Evolutionary conservation across 2,113 vertebrate genomes (phyloP).

Genomic region (Rhipidura dahli): DNA sequence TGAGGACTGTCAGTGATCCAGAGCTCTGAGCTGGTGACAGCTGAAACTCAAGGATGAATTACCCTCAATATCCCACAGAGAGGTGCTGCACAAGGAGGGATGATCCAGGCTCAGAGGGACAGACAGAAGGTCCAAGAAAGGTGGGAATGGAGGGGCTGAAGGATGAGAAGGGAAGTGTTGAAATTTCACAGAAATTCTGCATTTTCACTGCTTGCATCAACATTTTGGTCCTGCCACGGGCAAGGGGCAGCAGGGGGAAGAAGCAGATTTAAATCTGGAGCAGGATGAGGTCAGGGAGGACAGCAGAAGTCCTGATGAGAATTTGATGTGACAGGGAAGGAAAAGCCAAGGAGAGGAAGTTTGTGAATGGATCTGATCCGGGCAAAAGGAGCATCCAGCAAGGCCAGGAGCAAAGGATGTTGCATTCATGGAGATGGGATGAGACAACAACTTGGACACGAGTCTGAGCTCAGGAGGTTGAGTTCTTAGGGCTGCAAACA

Average conservation of each 20-base stretch:
- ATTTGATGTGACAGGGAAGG: neutral
- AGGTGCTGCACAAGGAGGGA: neutral
- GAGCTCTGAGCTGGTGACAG: neutral
- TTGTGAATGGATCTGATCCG: neutral
- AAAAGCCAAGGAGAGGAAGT: neutral
- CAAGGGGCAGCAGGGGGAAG: neutral
- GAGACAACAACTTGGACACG: constrained; percentile 29
- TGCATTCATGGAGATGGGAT: neutral
- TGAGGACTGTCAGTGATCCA: neutral
- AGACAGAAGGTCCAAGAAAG: neutral
- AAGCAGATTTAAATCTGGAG: neutral
- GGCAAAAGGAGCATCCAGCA: neutral
- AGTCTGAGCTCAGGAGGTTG: neutral
- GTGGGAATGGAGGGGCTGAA: neutral
- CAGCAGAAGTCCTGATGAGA: neutral
- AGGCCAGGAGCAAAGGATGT: constrained; percentile 51
- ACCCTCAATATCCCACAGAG: accelerated
- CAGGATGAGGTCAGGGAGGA: neutral
- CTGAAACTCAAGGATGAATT: neutral
- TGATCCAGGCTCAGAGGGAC: neutral
- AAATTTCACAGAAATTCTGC: accelerated
- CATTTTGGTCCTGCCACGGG: neutral
- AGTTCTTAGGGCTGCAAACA: neutral
- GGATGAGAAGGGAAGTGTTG: neutral
- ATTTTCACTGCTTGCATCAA: neutral